Conservation (phyloP, 1,140 invertebrate species). For the Amyelois transitella region DNA sequence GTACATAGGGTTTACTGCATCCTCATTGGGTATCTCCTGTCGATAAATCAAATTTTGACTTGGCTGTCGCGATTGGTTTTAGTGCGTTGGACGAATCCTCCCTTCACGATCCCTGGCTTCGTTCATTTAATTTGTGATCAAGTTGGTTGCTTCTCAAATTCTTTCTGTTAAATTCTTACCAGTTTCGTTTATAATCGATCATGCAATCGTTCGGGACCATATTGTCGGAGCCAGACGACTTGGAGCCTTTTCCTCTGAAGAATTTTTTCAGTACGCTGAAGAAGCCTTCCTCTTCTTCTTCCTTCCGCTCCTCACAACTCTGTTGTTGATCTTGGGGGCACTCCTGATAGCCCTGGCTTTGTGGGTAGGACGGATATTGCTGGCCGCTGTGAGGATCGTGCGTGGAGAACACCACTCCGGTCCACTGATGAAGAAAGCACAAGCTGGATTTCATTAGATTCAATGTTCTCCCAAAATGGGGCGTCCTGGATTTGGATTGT, state of each 20-base stretch:
- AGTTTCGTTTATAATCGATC: constrained; percentile 1
- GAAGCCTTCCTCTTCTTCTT: constrained; percentile 28
- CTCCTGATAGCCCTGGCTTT: constrained; percentile 9
- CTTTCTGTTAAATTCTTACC: constrained; percentile 12
- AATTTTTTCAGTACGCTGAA: constrained; percentile 40
- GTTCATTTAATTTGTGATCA: too few species aligned
- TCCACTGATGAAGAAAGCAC: constrained; percentile 66
- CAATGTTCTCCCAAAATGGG: constrained; percentile 37
- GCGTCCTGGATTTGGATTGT: background rate
- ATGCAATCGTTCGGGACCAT: constrained; percentile 19
- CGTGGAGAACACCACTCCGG: constrained; percentile 31
- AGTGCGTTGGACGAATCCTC: constrained; percentile 62
- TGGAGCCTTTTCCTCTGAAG: constrained; percentile 33
- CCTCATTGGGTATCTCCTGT: constrained; percentile 44
- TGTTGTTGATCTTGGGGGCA: constrained; percentile 6
- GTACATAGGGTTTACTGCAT: constrained; percentile 24
- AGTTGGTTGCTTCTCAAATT: background rate
- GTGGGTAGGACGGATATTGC: constrained; percentile 2
- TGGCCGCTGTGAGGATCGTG: constrained; percentile 9
- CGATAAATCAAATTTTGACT: constrained; percentile 34
- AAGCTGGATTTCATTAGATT: constrained; percentile 68
- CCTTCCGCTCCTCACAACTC: constrained; percentile 8
- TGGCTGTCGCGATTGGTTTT: constrained; percentile 12
- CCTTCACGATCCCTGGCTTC: too few species aligned
- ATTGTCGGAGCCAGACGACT: constrained; percentile 22